Conservation (phyloP, 2,888 invertebrate species). For the Drosophila stalkeri region DNA sequence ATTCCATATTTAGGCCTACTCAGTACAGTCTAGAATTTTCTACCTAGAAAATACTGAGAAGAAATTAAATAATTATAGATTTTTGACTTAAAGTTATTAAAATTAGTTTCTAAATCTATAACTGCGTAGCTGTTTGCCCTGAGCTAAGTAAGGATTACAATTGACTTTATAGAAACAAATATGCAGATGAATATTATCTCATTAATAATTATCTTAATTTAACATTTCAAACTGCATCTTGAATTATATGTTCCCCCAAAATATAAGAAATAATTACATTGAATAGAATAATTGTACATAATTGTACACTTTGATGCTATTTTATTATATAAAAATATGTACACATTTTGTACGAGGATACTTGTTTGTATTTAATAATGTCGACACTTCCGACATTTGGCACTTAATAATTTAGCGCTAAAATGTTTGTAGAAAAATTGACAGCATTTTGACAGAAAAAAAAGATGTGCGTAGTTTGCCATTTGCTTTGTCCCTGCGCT, state of each 20-base stretch:
- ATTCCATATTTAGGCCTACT: too few relatives aligned
- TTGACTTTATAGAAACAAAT: neutral
- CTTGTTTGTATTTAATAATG: conserved; percentile 39
- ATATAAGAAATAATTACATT: neutral
- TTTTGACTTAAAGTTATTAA: too few relatives aligned
- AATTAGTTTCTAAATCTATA: neutral
- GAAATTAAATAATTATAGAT: too few relatives aligned
- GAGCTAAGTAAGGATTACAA: neutral
- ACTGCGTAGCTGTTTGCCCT: neutral
- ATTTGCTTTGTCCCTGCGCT: conserved; percentile 23
- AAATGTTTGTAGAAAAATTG: conserved; percentile 74
- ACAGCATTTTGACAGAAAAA: conserved; percentile 70
- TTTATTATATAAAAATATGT: neutral
- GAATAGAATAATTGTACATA: neutral
- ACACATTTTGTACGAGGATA: neutral
- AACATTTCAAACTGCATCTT: neutral
- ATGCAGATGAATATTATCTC: neutral
- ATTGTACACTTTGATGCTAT: too few relatives aligned
- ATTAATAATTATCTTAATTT: neutral
- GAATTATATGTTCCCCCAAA: neutral
- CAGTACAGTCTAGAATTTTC: too few relatives aligned
- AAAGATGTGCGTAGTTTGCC: conserved; percentile 24
- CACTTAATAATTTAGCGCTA: conserved; percentile 64
- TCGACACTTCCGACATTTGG: conserved; percentile 61
- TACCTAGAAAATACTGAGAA: too few relatives aligned